A percentile compares a stretch with the other conserved stretches of the same genome.
Evolutionary conservation across 2,888 invertebrate genomes (phyloP).

Genomic region (Bimastos eiseni): DNA sequence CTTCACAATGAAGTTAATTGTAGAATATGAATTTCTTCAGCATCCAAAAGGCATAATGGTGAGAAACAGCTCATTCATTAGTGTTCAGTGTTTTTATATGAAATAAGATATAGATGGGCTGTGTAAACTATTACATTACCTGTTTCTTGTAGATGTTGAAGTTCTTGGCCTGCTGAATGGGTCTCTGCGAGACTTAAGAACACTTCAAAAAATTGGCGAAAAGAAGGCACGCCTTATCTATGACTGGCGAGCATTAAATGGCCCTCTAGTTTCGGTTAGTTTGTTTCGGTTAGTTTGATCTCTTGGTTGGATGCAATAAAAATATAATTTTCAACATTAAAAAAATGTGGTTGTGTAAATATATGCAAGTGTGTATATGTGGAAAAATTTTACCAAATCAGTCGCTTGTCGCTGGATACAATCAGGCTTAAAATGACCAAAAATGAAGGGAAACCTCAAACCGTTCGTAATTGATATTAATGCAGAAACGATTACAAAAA

Average conservation of each 20-base stretch:
- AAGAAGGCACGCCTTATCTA: slow-evolving; percentile 55
- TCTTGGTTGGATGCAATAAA: background rate
- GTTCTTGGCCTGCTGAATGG: slow-evolving; percentile 36
- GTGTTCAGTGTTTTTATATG: background rate
- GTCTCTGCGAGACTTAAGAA: slow-evolving; percentile 51
- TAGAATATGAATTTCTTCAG: background rate
- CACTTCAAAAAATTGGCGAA: slow-evolving; percentile 55
- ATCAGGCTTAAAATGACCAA: no score
- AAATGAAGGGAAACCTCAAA: no score
- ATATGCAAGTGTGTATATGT: no score
- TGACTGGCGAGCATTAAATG: slow-evolving; percentile 53
- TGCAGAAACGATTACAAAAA: no score
- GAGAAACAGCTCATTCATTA: background rate
- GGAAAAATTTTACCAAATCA: no score
- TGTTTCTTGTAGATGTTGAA: background rate
- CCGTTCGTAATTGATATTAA: no score
- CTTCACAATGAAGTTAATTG: background rate
- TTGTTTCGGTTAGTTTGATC: slow-evolving; percentile 26
- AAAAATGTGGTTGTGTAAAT: no score
- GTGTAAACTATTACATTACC: background rate
- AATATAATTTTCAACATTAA: background rate
- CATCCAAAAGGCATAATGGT: background rate
- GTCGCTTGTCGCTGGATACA: no score
- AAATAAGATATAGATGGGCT: background rate
- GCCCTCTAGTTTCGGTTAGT: slow-evolving; percentile 45